Conservation (phyloP, 2,888 invertebrate genomes). For the Sarcophaga subvicina region DNA sequence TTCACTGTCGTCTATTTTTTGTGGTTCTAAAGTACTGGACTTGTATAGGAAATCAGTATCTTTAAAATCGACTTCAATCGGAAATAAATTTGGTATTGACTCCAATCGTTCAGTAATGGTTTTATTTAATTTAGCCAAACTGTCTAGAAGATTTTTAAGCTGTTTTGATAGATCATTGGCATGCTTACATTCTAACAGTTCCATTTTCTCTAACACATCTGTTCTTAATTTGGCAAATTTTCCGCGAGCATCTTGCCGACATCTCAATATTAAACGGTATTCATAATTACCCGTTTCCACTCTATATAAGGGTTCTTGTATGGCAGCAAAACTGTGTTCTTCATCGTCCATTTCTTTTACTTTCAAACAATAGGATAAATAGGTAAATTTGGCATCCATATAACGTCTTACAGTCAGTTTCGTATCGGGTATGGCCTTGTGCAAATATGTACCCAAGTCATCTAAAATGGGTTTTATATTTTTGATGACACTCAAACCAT, state of each 20-base stretch:
- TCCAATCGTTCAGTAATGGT: slow-evolving; percentile 90
- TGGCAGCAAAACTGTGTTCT: slow-evolving; percentile 94
- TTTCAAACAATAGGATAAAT: slow-evolving; percentile 98
- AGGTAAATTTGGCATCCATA: slow-evolving; percentile 99
- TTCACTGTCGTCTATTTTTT: slow-evolving; percentile 78
- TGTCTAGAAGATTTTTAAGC: slow-evolving; percentile 91
- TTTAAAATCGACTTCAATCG: slow-evolving; percentile 97
- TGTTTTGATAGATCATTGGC: slow-evolving; percentile 97
- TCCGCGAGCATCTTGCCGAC: slow-evolving; percentile 95
- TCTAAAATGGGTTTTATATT: slow-evolving; percentile 95
- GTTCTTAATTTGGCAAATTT: slow-evolving; percentile 92
- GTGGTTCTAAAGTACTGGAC: slow-evolving; percentile 79
- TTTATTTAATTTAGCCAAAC: slow-evolving; percentile 87
- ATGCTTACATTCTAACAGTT: slow-evolving; percentile 98
- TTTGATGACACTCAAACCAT: slow-evolving; percentile 94
- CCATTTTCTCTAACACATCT: slow-evolving; percentile 98
- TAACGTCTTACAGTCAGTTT: slow-evolving; percentile 98
- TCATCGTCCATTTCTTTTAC: slow-evolving; percentile 99
- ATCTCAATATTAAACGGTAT: slow-evolving; percentile 96
- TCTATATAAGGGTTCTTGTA: slow-evolving; percentile 98
- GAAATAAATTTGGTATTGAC: slow-evolving; percentile 90
- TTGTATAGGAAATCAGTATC: slow-evolving; percentile 96
- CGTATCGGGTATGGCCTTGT: slow-evolving; percentile 99
- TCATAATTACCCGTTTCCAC: slow-evolving; percentile 99
- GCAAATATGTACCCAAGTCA: slow-evolving; percentile 97